These are phyloP conservation scores for Nasonia longicornis DNA, from an alignment of 1,140 invertebrate genomes.

Conservation along the genomic window DNA sequence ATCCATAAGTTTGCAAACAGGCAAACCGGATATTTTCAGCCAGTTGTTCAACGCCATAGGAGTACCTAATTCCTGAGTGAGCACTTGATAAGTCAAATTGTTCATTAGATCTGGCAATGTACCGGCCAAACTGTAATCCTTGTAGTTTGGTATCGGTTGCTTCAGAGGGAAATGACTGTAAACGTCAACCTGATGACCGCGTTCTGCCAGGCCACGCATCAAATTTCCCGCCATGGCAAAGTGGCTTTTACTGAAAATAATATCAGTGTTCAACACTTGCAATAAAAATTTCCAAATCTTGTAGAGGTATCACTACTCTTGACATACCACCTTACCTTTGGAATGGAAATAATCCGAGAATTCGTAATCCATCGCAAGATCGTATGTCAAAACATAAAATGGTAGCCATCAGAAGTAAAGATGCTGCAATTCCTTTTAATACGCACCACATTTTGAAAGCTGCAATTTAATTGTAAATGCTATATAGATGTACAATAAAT, in stretches of 20 bases:
- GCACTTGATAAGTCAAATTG: slow-evolving; percentile 49
- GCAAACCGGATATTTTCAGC: neutral
- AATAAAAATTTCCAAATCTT: slow-evolving; percentile 19
- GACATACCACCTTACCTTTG: neutral
- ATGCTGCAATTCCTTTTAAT: too few relatives aligned
- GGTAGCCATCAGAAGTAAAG: too few relatives aligned
- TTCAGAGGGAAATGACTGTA: slow-evolving; percentile 68
- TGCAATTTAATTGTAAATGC: too few relatives aligned
- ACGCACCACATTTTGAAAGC: too few relatives aligned
- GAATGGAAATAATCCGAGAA: slow-evolving; percentile 6
- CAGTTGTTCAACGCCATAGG: neutral
- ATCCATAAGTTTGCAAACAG: slow-evolving; percentile 1
- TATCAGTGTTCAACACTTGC: slow-evolving; percentile 63
- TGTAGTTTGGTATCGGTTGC: slow-evolving; percentile 55
- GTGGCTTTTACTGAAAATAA: slow-evolving; percentile 69
- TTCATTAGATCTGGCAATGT: slow-evolving; percentile 49
- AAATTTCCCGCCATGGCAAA: slow-evolving; percentile 68
- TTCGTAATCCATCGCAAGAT: neutral
- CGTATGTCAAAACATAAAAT: neutral
- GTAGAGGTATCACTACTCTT: too few relatives aligned
- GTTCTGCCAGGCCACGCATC: slow-evolving; percentile 67
- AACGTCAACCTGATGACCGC: slow-evolving; percentile 72
- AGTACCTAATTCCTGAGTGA: neutral
- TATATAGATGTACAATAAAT: too few relatives aligned
- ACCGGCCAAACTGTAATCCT: slow-evolving; percentile 57